Evolutionary conservation across 2,797 vertebrate species (phyloP).

Genomic region (Eulemur coronatus): DNA sequence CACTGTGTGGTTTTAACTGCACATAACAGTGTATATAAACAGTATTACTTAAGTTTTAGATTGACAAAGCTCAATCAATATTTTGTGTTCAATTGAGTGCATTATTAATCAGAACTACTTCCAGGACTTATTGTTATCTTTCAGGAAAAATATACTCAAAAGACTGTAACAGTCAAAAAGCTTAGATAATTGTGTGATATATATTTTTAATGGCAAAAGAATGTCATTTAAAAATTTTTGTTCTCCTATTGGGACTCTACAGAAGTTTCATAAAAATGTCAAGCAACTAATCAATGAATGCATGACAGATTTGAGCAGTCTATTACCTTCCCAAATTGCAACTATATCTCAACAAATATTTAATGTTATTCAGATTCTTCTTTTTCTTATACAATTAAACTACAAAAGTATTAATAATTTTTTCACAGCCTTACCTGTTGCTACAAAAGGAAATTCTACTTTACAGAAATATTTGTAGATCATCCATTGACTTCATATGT

Average conservation of each 20-base stretch:
- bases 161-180: conserved; percentile 47
- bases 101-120: conserved; percentile 70
- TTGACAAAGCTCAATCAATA: conserved; percentile 71
- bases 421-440: conserved; percentile 42
- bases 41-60: conserved; percentile 64
- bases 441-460: conserved; percentile 53
- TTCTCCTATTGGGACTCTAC: conserved; percentile 3
- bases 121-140: conserved; percentile 55
- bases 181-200: conserved; percentile 37
- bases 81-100: conserved; percentile 59
- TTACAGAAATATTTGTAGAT: conserved; percentile 51
- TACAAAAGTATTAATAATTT: conserved; percentile 58
- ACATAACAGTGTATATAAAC: conserved; percentile 31
- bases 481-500: conserved; percentile 39
- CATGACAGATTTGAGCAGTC: conserved; percentile 36
- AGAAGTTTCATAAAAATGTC: conserved; percentile 49
- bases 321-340: conserved; percentile 64
- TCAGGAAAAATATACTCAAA: conserved; percentile 56
- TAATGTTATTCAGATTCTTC: conserved; percentile 55
- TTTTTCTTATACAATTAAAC: conserved; percentile 31
- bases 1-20: conserved; percentile 47
- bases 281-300: conserved; percentile 31
- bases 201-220: conserved; percentile 55
- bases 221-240: conserved; percentile 55
- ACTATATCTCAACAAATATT: conserved; percentile 68